Evolutionary conservation across 2,797 vertebrate species (phyloP), one percentile per base, ranked within the genome.

Genomic region (Micromesistius poutassou): DNA sequence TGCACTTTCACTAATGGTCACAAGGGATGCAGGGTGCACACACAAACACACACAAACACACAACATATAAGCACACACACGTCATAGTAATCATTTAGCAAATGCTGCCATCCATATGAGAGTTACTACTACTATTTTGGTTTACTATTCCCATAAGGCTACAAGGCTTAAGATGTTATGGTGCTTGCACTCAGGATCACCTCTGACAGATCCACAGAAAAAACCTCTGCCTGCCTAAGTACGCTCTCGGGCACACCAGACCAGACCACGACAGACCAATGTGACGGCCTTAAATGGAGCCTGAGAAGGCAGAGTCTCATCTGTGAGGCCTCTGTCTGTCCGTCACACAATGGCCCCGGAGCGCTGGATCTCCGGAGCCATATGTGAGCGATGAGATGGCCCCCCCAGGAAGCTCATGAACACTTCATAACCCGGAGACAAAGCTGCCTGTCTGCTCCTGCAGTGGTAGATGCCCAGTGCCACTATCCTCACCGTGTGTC

Each of bases 381-480:
- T 83, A 82, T 82, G 86, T 77, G 79, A 84, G 85, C 74, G 76
- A 79, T 82, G 81, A 86, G 84, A 62, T 55, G 50, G 55, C 22
- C 46, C 5, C 46, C 46, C 46, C 46, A 87, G 88, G 86, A 90
- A 89, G 89, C 77, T 89, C 82, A 87, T 90, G 77, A 88, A 88
- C 75, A 81, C 84, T 84, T 87, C 79, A 84, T 89, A 83, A 91
- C 76, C 78, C 71, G 79, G 81, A 84, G 84, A 87, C 86, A 77
- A 77, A 79, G 82, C 42, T 76, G 82, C 74, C 73, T 90, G 89
- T 81, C 84, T 80, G 86, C 78, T 62, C n/a, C 22, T 25, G 55
- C n/a, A 25, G 55, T 62, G 55, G 55, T 25, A 7, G 55, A 25
- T n/a, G 55, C 55, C 55, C 46, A 6, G 46, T 55, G 46, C 46